A percentile compares a stretch with the other conserved stretches of the same genome.
Evolutionary conservation across 2,113 vertebrate species (phyloP).

Genomic region (Phainopepla nitens): DNA sequence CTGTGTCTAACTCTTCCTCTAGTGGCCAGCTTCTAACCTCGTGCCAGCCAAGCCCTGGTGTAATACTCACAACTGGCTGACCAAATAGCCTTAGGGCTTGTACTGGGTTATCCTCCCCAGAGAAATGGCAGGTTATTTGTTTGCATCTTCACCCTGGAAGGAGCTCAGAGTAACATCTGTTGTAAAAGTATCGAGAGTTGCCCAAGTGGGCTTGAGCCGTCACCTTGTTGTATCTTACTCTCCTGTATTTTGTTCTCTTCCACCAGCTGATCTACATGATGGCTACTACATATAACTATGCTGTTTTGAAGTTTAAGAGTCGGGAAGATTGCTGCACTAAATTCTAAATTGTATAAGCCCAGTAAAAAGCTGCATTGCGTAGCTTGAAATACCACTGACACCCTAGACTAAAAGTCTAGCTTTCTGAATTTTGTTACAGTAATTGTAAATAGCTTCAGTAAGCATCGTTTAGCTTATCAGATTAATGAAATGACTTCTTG

Average conservation of each 20-base stretch:
- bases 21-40: not conserved
- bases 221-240: constrained; percentile 78
- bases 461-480: constrained; percentile 75
- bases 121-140: not conserved
- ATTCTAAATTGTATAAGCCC: constrained; percentile 88
- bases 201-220: constrained; percentile 36
- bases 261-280: constrained; percentile 99
- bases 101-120: not conserved
- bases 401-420: constrained; percentile 82
- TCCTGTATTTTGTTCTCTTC: constrained; percentile 93
- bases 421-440: constrained; percentile 77
- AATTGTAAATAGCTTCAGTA: constrained; percentile 92
- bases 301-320: constrained; percentile 99
- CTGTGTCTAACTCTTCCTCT: not conserved
- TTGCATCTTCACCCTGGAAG: constrained; percentile 40
- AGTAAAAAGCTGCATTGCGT: constrained; percentile 74
- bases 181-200: constrained; percentile 47
- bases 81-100: not conserved
- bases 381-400: constrained; percentile 86
- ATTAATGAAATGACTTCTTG: constrained; percentile 72
- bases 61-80: not conserved
- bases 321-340: constrained; percentile 99
- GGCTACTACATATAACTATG: constrained; percentile 99
- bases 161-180: constrained; percentile 14
- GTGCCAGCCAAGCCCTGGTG: not conserved